phyloP scores from a whole-genome alignment of 2,888 invertebrate genomes.

The Epicampocera succincta region DNA sequence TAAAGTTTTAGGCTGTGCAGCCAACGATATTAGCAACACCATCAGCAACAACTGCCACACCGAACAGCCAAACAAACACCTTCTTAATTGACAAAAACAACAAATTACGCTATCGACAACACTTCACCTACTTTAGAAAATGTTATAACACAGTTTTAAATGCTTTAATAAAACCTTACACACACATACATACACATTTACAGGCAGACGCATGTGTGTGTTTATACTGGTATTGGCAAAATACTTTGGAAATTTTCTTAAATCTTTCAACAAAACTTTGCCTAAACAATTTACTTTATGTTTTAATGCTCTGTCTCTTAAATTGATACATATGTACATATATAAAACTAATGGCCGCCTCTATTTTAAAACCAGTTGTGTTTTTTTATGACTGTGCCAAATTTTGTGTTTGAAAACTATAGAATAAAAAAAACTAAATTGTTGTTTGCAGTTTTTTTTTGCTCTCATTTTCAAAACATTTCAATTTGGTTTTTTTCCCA shows the following conservation, averaged over 20 bases:
- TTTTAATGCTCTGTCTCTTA: no score
- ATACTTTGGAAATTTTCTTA: no score
- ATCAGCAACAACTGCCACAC: not conserved
- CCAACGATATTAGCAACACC: constrained; percentile 4
- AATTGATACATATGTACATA: no score
- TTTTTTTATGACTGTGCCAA: constrained; percentile 35
- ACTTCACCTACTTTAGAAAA: constrained; percentile 24
- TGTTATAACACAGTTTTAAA: not conserved
- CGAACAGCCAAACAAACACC: not conserved
- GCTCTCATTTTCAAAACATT: constrained; percentile 49
- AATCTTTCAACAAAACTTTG: no score
- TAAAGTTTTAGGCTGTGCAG: not conserved
- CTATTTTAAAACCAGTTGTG: not conserved
- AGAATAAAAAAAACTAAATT: constrained; percentile 42
- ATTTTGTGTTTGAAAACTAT: constrained; percentile 37
- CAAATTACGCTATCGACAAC: not conserved
- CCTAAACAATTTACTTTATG: no score
- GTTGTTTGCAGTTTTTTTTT: constrained; percentile 43
- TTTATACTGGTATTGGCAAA: no score
- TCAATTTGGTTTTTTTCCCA: constrained; percentile 17
- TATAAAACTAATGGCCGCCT: no score
- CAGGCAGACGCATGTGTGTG: no score
- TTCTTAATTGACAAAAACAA: constrained; percentile 24
- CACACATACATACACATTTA: not conserved
- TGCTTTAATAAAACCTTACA: not conserved